Base-by-base conservation (phyloP, 2,113 vertebrate species). In the Nesospiza acunhae region DNA sequence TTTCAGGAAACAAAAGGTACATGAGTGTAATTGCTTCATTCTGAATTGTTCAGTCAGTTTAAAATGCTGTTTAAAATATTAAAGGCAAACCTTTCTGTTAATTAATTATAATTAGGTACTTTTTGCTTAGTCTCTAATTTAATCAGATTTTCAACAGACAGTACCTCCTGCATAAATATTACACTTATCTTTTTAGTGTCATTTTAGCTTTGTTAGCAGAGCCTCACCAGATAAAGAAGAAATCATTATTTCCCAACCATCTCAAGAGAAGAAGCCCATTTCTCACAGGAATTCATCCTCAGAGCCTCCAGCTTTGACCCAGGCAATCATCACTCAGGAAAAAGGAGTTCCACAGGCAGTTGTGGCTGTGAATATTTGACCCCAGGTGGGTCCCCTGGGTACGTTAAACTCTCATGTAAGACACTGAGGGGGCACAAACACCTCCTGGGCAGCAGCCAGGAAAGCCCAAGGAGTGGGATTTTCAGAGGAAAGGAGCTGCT, bases 321-420 rank as follows among this genome's bases (percentile, higher is more conserved):
- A 72, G 44, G 22, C 30, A 76, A 78, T 39, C 3, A 1, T 5
- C 20, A 20, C 44, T 27, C 28, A 20, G 22, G 8, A 28, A 46
- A 37, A 27, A 80, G 13, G 50, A 46, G 27, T 13, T 64, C 42
- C 78, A 41, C 13, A 16, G 17, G 15, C 0, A 1, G 28, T 46
- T 15, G 27, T 12, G 53, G 53, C 49, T 46, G 15, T 46, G 35
- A 70, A 13, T 59, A 24, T 21, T 39, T 70, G 24, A 24, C 55
- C 49, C 24, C 47, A 49, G 20, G 33, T 4, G 11, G 24, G 6
- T 58, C 1, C 37, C 37, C 52, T 21, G 42, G 52, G 50, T 58
- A 30, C 22, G 37, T 30, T 18, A 18, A 79, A 30, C 9, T 12
- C 22, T 24, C 0, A 0, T 16, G 5, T 15, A 17, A 47, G 44